Evolutionary conservation across 2,113 vertebrate species (phyloP).

Genomic region (Microcebus ravelobensis): DNA sequence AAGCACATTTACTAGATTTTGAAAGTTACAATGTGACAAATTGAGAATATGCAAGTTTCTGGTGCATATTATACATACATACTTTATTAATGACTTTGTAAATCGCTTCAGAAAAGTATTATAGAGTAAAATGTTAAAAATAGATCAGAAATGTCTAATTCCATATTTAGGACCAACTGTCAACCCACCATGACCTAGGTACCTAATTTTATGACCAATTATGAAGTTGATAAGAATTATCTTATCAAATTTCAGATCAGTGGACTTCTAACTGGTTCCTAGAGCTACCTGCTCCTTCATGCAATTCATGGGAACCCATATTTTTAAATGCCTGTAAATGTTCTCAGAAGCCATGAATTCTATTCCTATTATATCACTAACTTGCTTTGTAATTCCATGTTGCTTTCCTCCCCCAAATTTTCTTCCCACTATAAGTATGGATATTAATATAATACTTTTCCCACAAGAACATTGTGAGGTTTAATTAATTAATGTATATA

Average conservation of each 20-base stretch:
- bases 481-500: conserved; percentile 40
- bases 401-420: conserved; percentile 6
- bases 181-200: background rate
- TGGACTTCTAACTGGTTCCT: background rate
- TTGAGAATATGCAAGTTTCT: background rate
- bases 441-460: background rate
- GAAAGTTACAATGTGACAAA: background rate
- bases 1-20: background rate
- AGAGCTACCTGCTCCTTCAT: background rate
- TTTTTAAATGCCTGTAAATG: conserved; percentile 1
- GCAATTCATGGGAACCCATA: background rate
- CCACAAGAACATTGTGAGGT: background rate
- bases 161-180: background rate
- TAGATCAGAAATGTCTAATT: background rate
- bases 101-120: conserved; percentile 29
- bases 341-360: conserved; percentile 18
- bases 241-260: conserved; percentile 20
- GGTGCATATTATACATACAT: background rate
- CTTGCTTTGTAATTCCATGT: background rate
- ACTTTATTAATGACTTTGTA: conserved; percentile 8
- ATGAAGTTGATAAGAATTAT: background rate
- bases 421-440: conserved; percentile 1
- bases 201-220: background rate
- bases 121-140: background rate
- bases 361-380: background rate